Conservation (phyloP, 1,140 invertebrate genomes). For the Delia radicum region DNA sequence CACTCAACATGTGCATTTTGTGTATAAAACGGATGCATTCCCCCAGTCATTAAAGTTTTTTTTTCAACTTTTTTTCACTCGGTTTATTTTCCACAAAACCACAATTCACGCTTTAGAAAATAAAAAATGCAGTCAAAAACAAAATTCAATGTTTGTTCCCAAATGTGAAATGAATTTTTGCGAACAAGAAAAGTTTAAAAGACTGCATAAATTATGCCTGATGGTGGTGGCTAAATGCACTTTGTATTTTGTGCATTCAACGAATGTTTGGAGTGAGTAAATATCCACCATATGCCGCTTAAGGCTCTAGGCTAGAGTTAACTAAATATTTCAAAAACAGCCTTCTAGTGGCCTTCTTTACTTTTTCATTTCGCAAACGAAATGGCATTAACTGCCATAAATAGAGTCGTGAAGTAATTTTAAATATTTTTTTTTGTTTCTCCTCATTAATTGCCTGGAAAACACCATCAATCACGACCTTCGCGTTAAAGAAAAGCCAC, state of each 20-base stretch:
- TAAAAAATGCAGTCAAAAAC: background rate
- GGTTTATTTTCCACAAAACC: conserved; percentile 1
- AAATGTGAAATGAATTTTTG: background rate
- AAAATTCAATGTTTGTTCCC: background rate
- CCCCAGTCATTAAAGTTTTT: background rate
- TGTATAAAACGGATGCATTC: background rate
- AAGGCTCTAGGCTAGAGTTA: background rate
- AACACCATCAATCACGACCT: conserved; percentile 22
- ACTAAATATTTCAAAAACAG: background rate
- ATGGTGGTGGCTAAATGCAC: background rate
- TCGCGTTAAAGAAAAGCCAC: background rate
- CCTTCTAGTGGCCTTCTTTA: background rate
- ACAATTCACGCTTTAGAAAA: background rate
- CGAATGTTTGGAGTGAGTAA: background rate
- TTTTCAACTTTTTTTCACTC: background rate
- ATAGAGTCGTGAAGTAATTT: background rate
- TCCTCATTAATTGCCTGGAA: conserved; percentile 17
- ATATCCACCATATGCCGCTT: background rate
- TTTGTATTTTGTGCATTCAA: background rate
- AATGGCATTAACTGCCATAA: background rate
- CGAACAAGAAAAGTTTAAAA: background rate
- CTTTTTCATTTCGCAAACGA: background rate
- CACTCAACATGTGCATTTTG: background rate
- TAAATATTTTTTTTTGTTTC: background rate
- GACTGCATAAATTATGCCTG: background rate